Percentiles rank a stretch among this genome's conserved stretches.
Evolutionary conservation across 2,797 vertebrate genomes (phyloP).

Genomic region (Diplodus sargus): DNA sequence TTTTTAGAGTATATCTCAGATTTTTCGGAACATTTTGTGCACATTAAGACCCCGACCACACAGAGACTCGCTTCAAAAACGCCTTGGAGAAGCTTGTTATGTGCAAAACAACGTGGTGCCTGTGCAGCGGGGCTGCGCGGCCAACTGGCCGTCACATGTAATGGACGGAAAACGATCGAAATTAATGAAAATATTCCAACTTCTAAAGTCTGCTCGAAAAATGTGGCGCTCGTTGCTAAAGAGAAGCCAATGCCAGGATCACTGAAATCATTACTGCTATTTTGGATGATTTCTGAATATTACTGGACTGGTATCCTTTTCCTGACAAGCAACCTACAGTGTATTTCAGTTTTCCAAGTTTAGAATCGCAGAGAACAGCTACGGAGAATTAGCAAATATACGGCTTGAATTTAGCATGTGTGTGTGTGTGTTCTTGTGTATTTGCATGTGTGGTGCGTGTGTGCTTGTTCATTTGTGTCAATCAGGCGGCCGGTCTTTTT

Average conservation of each 20-base stretch:
- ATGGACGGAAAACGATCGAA: no score
- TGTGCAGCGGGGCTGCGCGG: no score
- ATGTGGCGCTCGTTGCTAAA: no score
- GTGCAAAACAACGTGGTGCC: no score
- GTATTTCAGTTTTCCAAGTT: neutral
- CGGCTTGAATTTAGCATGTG: neutral
- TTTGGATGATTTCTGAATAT: neutral
- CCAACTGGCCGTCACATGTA: no score
- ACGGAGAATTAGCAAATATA: neutral
- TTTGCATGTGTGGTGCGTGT: conserved; percentile 4
- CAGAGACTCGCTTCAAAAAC: no score
- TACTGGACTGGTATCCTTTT: conserved; percentile 12
- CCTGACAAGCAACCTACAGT: neutral
- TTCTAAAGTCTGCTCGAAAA: no score
- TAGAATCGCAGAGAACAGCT: neutral
- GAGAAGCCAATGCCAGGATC: no score
- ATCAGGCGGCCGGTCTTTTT: conserved; percentile 60
- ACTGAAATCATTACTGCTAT: neutral
- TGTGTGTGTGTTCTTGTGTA: conserved; percentile 17
- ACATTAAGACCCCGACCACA: no score
- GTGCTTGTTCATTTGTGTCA: conserved; percentile 53
- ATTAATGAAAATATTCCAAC: no score
- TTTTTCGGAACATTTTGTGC: neutral
- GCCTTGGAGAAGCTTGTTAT: no score
- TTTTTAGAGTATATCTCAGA: neutral